Base-by-base conservation (phyloP, 2,888 invertebrate genomes). In the Reticulitermes lucifugus region DNA sequence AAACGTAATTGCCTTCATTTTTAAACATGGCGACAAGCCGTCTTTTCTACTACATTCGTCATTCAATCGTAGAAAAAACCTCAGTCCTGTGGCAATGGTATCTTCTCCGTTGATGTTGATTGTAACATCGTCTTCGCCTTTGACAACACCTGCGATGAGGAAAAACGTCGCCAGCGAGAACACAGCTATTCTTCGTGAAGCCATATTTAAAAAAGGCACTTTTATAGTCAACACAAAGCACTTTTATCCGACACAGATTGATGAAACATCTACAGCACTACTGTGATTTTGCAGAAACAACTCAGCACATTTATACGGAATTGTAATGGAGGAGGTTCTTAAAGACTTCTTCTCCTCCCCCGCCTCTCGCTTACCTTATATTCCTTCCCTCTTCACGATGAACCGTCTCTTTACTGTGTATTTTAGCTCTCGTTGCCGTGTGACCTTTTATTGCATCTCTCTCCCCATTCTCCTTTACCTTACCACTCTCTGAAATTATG, bases 1-100 rank as follows among this genome's bases (percentile, higher is more conserved):
- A 90, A 96, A 96, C 1, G 95, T 91, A 85, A 96, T 94, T 0
- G 96, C 96, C 89, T 96, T 96, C 90, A 95, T 96, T 92, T 96
- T 96, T 83, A 96, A 91, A 89, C 96, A 96, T 43, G 95, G 94
- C 83, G 95, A 91, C 83, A 96, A 92, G 86, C 92, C 91, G 86
- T 94, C 95, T 1, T 94, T 91, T 87, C 93, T 93, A 87, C 94
- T 93, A 89, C 96, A 96, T 88, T 96, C 96, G 88, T 96, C 96
- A 90, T 96, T 96, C 87, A 96, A 85, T 79, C 88, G 87, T 35
- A 86, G 79, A 75, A 89, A 83, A 75, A 89, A 79, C 79, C 86
- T 87, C 75, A 88, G 85, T 25, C 88, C 88, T 43, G 87, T 84
- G 41, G 87, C 87, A 14, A 95, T 92, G 85, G 96, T 95, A 86